Evolutionary conservation across 1,140 invertebrate species (phyloP).

Genomic region (Monomorium pharaonis): DNA sequence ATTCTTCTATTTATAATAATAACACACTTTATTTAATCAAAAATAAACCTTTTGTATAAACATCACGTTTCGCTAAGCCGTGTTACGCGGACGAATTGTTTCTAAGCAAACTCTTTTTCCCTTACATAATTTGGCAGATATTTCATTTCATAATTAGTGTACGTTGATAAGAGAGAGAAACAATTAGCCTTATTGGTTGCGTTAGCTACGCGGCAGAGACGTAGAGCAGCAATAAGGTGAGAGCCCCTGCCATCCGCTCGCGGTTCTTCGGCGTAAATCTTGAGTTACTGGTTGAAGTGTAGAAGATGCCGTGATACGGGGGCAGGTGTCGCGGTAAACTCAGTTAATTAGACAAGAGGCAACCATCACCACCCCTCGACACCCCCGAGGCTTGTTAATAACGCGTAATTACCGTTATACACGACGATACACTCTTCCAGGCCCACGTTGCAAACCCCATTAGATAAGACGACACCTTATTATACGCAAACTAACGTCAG

Average conservation of each 20-base stretch:
- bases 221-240: conserved; percentile 3
- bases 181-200: conserved; percentile 2
- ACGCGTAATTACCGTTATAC: conserved; percentile 86
- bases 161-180: not conserved
- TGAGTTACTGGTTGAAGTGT: conserved; percentile 84
- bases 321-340: conserved; percentile 86
- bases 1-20: too few relatives aligned
- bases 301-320: conserved; percentile 82
- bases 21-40: too few relatives aligned
- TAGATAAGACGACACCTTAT: conserved; percentile 86
- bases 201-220: not conserved
- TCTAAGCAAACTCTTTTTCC: not conserved
- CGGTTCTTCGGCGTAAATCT: conserved; percentile 80
- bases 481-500: conserved; percentile 84
- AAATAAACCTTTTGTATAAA: not conserved
- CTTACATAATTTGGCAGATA: not conserved
- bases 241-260: conserved; percentile 22
- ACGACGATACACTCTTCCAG: conserved; percentile 85
- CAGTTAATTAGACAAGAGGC: conserved; percentile 86
- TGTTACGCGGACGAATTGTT: not conserved
- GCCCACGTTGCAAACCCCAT: conserved; percentile 82
- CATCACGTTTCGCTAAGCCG: not conserved
- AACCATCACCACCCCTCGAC: conserved; percentile 80
- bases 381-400: conserved; percentile 85
- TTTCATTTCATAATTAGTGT: not conserved